phyloP scores from a whole-genome alignment of 64 coral and sea anemone genomes.

The Porites australiensis region DNA sequence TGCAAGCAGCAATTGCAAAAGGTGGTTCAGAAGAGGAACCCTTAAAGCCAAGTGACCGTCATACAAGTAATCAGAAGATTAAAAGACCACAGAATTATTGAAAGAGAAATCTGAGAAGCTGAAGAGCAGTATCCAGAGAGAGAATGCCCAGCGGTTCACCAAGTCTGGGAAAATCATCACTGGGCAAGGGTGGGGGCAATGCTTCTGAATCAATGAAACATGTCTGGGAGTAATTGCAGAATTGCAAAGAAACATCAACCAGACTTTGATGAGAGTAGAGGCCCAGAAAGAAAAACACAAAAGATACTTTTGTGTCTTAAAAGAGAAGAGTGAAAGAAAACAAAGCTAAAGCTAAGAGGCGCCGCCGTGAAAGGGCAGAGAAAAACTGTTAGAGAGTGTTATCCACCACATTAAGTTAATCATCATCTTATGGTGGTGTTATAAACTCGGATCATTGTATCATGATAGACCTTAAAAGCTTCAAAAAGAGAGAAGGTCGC shows the following conservation, averaged over 20 bases:
- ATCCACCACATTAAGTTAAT: slow-evolving; percentile 29
- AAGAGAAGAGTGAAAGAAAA: slow-evolving; percentile 52
- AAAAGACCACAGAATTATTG: slow-evolving; percentile 29
- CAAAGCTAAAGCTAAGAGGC: slow-evolving; percentile 50
- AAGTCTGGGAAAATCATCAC: slow-evolving; percentile 56
- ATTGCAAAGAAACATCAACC: slow-evolving; percentile 23
- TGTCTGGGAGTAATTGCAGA: background rate
- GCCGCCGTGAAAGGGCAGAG: slow-evolving; percentile 50
- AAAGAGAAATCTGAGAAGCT: slow-evolving; percentile 37
- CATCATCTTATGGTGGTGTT: background rate
- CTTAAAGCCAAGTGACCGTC: slow-evolving; percentile 13
- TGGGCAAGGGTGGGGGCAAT: slow-evolving; percentile 20
- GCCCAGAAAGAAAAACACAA: slow-evolving; percentile 56
- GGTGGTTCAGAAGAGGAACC: slow-evolving; percentile 8
- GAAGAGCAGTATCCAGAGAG: slow-evolving; percentile 57
- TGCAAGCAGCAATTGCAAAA: background rate
- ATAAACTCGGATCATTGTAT: too few species aligned
- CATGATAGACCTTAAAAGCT: too few species aligned
- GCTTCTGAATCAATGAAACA: background rate
- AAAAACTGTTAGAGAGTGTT: slow-evolving; percentile 59
- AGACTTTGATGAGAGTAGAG: slow-evolving; percentile 47
- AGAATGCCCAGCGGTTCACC: slow-evolving; percentile 46
- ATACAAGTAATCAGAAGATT: slow-evolving; percentile 18
- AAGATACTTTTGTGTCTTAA: slow-evolving; percentile 33
- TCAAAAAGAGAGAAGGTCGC: too few species aligned